Evolutionary conservation across 2,113 vertebrate species (phyloP).

Genomic region (Ovis canadensis): DNA sequence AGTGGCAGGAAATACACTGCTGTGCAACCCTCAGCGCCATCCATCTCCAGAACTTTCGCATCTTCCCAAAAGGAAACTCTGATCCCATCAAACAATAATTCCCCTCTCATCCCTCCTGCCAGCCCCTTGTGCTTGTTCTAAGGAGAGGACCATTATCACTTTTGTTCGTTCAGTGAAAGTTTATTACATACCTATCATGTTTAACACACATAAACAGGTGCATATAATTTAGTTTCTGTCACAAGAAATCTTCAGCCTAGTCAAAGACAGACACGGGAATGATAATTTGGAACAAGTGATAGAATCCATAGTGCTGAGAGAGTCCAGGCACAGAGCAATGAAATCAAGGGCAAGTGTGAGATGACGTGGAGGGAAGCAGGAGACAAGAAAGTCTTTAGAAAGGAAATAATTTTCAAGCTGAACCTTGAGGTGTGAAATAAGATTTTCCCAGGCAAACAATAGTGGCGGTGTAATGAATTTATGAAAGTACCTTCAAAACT

Average conservation of each 20-base stretch:
- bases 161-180: not conserved
- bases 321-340: not conserved
- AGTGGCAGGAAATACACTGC: not conserved
- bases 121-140: not conserved
- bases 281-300: not conserved
- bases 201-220: not conserved
- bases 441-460: not conserved
- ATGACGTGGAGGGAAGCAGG: not conserved
- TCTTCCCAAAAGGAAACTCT: not conserved
- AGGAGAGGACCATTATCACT: not conserved
- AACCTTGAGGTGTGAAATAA: not conserved
- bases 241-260: not conserved
- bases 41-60: not conserved
- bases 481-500: not conserved
- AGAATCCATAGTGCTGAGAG: not conserved
- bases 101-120: not conserved
- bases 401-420: not conserved
- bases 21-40: not conserved
- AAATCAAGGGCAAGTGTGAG: not conserved
- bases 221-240: not conserved
- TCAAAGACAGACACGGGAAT: not conserved
- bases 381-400: not conserved
- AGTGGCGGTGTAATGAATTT: not conserved
- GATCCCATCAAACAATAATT: not conserved
- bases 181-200: not conserved